phyloP scores from a whole-genome alignment of 35 echinoderm and acorn worm species.

The Chiridota heheva region DNA sequence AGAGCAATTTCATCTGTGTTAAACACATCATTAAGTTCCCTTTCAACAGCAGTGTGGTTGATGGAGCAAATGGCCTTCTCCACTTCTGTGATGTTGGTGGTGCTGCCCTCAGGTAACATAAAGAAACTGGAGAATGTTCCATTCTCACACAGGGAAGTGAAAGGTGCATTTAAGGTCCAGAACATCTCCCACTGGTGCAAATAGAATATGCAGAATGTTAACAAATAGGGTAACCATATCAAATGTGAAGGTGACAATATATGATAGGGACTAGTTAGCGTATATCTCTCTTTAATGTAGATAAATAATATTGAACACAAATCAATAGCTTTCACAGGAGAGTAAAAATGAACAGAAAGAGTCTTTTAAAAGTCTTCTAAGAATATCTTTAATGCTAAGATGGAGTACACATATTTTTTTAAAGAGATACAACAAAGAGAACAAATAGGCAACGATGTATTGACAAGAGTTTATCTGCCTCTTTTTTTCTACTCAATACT shows the following conservation, averaged over 20 bases:
- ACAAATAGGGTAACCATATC: not conserved
- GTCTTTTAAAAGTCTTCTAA: no score
- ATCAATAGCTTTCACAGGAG: no score
- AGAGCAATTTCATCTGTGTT: not conserved
- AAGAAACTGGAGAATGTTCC: slow-evolving; percentile 13
- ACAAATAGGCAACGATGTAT: not conserved
- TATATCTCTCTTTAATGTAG: no score
- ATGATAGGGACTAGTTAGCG: no score
- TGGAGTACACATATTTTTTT: no score
- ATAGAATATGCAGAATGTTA: not conserved
- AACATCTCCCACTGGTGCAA: slow-evolving; percentile 10
- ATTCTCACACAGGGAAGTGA: not conserved
- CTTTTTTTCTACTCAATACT: not conserved
- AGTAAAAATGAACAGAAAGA: no score
- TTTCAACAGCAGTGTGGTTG: not conserved
- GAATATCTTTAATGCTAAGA: no score
- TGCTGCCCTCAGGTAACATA: not conserved
- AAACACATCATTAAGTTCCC: slow-evolving; percentile 23
- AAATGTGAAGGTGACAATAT: no score
- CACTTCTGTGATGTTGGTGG: not conserved
- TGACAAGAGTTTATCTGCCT: not conserved
- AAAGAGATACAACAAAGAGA: not conserved
- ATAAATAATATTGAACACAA: no score
- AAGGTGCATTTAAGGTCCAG: slow-evolving; percentile 6
- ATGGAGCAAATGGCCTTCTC: slow-evolving; percentile 24